Conservation (phyloP, 2,113 vertebrate species). For the Hippocampus guttulatus region DNA sequence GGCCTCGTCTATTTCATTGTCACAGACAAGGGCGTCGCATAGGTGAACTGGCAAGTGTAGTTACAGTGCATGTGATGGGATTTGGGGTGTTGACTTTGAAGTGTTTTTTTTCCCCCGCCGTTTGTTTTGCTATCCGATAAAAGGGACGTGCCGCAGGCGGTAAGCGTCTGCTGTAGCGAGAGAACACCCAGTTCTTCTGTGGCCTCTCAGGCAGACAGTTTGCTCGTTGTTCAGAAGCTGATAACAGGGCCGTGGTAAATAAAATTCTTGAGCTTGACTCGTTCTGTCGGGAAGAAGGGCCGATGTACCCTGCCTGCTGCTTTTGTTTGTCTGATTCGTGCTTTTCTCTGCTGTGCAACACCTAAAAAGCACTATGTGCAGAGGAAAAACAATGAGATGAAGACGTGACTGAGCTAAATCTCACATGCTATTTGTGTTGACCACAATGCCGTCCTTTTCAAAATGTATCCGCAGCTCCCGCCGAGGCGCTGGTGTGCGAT, state of each 20-base stretch:
- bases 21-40: slow-evolving; percentile 57
- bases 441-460: slow-evolving; percentile 17
- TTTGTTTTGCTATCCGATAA: slow-evolving; percentile 26
- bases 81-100: slow-evolving; percentile 64
- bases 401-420: slow-evolving; percentile 33
- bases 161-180: slow-evolving; percentile 79
- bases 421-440: slow-evolving; percentile 29
- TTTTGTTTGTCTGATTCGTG: slow-evolving; percentile 82
- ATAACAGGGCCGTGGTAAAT: slow-evolving; percentile 95
- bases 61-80: slow-evolving; percentile 55
- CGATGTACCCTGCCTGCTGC: slow-evolving; percentile 79
- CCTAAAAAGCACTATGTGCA: slow-evolving; percentile 54
- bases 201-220: slow-evolving; percentile 88
- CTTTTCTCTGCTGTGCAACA: slow-evolving; percentile 77
- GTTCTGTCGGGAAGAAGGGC: slow-evolving; percentile 61
- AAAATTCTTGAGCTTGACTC: slow-evolving; percentile 83
- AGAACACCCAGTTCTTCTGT: slow-evolving; percentile 90
- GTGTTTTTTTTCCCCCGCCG: slow-evolving; percentile 26
- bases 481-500: slow-evolving; percentile 92
- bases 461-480: slow-evolving; percentile 77
- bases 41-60: slow-evolving; percentile 63
- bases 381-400: slow-evolving; percentile 17
- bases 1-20: slow-evolving; percentile 49
- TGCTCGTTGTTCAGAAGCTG: slow-evolving; percentile 83
- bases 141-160: slow-evolving; percentile 67